These are phyloP conservation scores for Hyposmocoma kahamanoa DNA, from an alignment of 1,140 invertebrate genomes.

Conservation along the genomic window DNA sequence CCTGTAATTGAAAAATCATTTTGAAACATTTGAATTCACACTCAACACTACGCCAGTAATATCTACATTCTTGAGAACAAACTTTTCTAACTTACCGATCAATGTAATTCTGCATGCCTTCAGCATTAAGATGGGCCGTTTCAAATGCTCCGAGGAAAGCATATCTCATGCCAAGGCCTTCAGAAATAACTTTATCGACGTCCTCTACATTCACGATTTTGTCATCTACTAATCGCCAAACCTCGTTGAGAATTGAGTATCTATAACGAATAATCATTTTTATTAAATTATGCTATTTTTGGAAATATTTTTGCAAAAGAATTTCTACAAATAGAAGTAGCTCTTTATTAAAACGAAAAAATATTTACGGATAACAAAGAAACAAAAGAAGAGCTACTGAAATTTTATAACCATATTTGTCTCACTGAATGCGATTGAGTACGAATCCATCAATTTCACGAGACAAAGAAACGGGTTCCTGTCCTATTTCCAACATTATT, in stretches of 20 bases:
- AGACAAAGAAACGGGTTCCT: constrained; percentile 88
- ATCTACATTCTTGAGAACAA: neutral
- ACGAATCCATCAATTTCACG: constrained; percentile 95
- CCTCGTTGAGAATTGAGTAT: constrained; percentile 95
- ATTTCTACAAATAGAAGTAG: too few species aligned
- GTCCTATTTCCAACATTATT: constrained; percentile 92
- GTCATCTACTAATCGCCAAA: constrained; percentile 90
- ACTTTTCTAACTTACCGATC: constrained; percentile 39
- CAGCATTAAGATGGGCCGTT: constrained; percentile 95
- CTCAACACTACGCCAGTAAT: neutral
- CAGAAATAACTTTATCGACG: constrained; percentile 94
- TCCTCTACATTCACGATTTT: constrained; percentile 90
- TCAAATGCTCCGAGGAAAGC: constrained; percentile 96
- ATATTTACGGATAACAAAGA: too few species aligned
- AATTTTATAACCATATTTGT: constrained; percentile 22
- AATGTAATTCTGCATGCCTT: constrained; percentile 80
- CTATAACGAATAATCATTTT: constrained; percentile 64
- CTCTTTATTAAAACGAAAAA: too few species aligned
- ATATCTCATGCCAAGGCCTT: constrained; percentile 95
- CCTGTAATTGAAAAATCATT: constrained; percentile 37
- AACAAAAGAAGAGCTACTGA: too few species aligned
- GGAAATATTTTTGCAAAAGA: too few species aligned
- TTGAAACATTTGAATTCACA: neutral
- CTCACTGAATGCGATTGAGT: constrained; percentile 93
- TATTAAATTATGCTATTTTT: too few species aligned